Conservation (phyloP, 2,113 vertebrate species). For the Ctenodactylus gundi region DNA sequence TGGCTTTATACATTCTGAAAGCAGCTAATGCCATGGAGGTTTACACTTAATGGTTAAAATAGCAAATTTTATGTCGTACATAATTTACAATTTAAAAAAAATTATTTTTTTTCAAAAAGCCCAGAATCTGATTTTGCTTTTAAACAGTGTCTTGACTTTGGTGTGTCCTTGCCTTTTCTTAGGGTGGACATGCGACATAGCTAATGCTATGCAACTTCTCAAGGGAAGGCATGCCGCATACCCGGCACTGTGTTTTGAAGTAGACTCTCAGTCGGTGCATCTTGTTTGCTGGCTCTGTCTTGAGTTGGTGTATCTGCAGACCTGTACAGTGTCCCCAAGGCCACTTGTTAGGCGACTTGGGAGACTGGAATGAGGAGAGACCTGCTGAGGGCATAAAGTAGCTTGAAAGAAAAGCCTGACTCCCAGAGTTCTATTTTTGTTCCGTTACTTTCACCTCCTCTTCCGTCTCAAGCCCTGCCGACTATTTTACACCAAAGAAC, state of each 20-base stretch:
- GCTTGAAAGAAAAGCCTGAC: background rate
- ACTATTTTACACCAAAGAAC: background rate
- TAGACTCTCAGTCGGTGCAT: background rate
- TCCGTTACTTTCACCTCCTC: background rate
- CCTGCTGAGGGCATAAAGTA: background rate
- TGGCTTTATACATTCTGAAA: background rate
- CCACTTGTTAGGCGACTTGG: background rate
- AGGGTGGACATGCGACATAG: background rate
- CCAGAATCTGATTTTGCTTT: background rate
- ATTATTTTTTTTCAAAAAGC: background rate
- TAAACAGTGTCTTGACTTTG: background rate
- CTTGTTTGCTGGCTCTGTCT: background rate
- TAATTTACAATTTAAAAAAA: background rate
- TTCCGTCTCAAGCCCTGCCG: background rate
- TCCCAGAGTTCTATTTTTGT: background rate
- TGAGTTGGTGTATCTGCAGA: rapidly evolving
- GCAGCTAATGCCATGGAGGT: background rate
- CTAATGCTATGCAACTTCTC: background rate
- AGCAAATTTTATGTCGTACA: background rate
- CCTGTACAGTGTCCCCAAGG: rapidly evolving
- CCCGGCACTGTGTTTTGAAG: too few species aligned
- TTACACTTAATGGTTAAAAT: background rate
- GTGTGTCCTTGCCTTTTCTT: background rate
- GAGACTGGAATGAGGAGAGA: background rate
- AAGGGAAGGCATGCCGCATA: background rate